Evolutionary conservation across 2,888 invertebrate species (phyloP).

Genomic region (Rhyacophila evoluta): DNA sequence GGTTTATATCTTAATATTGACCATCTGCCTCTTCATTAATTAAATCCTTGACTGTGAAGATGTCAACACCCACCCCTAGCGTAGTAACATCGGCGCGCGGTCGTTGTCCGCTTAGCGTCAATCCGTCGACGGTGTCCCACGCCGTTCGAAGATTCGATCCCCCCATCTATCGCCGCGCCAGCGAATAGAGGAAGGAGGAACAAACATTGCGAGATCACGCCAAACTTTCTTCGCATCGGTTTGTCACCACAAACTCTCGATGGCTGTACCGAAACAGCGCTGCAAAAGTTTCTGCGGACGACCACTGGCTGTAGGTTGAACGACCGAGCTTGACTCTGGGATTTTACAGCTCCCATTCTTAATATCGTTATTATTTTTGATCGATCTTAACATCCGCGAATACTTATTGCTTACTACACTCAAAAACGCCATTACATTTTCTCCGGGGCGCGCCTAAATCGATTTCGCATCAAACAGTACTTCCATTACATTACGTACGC

Average conservation of each 20-base stretch:
- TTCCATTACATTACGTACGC: background rate
- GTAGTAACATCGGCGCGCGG: background rate
- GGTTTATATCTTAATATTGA: no score
- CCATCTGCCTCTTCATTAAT: background rate
- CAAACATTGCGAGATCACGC: background rate
- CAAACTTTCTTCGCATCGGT: background rate
- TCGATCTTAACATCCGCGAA: background rate
- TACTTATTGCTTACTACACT: background rate
- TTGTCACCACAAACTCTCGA: background rate
- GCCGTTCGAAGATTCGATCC: background rate
- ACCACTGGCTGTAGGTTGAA: constrained; percentile 34
- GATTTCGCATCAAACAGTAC: background rate
- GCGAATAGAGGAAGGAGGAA: constrained; percentile 3
- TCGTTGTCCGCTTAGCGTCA: background rate
- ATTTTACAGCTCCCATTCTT: constrained; percentile 37
- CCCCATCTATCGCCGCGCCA: background rate
- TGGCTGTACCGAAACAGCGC: background rate
- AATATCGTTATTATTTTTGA: background rate
- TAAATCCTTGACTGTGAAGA: background rate
- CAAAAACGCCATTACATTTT: background rate
- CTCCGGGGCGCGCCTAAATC: background rate
- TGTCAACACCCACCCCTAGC: background rate
- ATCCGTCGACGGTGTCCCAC: background rate
- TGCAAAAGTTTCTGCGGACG: constrained; percentile 23
- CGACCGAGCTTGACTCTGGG: constrained; percentile 48